phyloP scores from a whole-genome alignment of 2,888 invertebrate species.

The Euphydryas editha region DNA sequence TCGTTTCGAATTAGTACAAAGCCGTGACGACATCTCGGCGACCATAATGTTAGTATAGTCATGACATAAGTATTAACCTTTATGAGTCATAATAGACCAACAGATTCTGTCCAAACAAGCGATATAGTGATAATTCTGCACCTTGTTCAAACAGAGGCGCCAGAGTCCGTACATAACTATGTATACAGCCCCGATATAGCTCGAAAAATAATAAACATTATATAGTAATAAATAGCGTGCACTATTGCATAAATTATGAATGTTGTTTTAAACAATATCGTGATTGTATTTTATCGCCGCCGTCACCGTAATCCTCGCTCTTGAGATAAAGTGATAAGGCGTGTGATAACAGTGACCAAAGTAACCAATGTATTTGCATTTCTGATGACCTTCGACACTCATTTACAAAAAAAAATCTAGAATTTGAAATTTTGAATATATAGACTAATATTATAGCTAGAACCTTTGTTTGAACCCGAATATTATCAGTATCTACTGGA shows the following conservation, averaged over 20 bases:
- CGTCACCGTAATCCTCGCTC: constrained; percentile 34
- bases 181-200: background rate
- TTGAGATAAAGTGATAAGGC: constrained; percentile 38
- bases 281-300: constrained; percentile 30
- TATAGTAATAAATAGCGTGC: background rate
- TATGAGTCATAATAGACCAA: constrained; percentile 31
- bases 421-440: too few relatives aligned
- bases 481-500: too few relatives aligned
- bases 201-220: constrained; percentile 8
- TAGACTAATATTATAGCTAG: too few relatives aligned
- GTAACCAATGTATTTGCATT: constrained; percentile 34
- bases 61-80: constrained; percentile 16
- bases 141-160: constrained; percentile 26
- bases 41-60: background rate
- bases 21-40: background rate
- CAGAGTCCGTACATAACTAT: constrained; percentile 16
- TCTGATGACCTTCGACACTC: constrained; percentile 21
- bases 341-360: constrained; percentile 39
- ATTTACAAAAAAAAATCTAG: background rate
- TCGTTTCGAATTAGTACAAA: background rate
- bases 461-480: too few relatives aligned
- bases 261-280: constrained; percentile 22
- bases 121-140: constrained; percentile 29
- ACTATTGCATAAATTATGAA: constrained; percentile 4
- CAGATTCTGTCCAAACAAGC: constrained; percentile 30